Evolutionary conservation across 1,140 invertebrate species (phyloP).

Genomic region (Conus betulinus): DNA sequence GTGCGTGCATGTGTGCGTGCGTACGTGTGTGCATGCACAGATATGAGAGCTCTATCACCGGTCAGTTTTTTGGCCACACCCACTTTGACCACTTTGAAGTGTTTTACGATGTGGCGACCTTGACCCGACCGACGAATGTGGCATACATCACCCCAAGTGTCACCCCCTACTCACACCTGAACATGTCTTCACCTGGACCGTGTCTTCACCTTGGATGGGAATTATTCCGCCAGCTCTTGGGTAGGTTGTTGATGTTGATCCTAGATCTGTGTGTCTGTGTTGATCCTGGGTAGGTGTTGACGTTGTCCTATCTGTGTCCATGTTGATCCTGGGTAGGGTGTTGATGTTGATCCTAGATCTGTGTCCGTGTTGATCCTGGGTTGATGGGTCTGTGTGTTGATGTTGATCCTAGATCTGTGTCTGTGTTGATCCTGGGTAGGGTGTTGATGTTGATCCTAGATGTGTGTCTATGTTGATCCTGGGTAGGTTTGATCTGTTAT

Average conservation of each 20-base stretch:
- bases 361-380: no score
- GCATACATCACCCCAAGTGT: conserved; percentile 95
- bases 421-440: no score
- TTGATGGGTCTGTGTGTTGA: no score
- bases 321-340: no score
- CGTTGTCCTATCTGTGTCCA: no score
- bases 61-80: conserved; percentile 78
- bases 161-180: conserved; percentile 89
- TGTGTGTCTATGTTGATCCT: no score
- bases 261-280: no score
- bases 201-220: conserved; percentile 96
- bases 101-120: conserved; percentile 74
- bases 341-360: no score
- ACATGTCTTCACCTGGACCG: conserved; percentile 97
- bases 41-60: conserved; percentile 76
- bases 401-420: no score
- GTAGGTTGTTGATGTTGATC: conserved; percentile 40
- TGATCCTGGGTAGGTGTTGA: no score
- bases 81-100: conserved; percentile 76
- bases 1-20: background rate
- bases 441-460: no score
- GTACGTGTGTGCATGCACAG: conserved; percentile 51
- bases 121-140: conserved; percentile 83
- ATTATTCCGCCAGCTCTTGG: conserved; percentile 84
- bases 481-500: no score